Percentiles rank a stretch among this genome's conserved stretches.
phyloP scores from a whole-genome alignment of 1,140 invertebrate genomes.

The Drosophila rufa region DNA sequence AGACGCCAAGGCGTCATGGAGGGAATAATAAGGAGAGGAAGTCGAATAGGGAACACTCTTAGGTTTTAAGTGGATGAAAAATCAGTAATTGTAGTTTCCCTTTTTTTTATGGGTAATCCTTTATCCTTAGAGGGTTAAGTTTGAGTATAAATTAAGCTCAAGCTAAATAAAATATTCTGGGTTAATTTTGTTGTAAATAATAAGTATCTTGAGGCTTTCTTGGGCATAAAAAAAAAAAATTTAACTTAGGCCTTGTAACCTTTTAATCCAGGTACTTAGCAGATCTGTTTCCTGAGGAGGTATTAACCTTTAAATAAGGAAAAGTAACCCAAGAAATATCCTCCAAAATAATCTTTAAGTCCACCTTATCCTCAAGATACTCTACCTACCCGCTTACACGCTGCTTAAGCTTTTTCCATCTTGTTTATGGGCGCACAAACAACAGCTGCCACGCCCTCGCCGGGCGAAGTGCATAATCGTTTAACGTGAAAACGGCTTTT shows the following conservation, averaged over 20 bases:
- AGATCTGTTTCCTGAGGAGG: not conserved
- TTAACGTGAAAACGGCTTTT: slow-evolving; percentile 58
- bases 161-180: too few relatives aligned
- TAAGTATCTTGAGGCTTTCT: too few relatives aligned
- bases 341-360: not conserved
- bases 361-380: not conserved
- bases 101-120: not conserved
- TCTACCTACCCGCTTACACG: slow-evolving; percentile 8
- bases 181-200: too few relatives aligned
- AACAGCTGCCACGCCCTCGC: slow-evolving; percentile 14
- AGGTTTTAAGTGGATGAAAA: too few relatives aligned
- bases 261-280: too few relatives aligned
- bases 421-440: slow-evolving; percentile 27
- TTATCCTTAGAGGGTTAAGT: not conserved
- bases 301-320: too few relatives aligned
- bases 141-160: too few relatives aligned
- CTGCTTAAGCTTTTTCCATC: slow-evolving; percentile 37
- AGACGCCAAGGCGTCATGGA: slow-evolving; percentile 57
- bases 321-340: not conserved
- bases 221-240: too few relatives aligned
- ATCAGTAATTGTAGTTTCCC: too few relatives aligned
- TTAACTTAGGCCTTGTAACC: too few relatives aligned
- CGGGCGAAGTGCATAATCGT: slow-evolving; percentile 66
- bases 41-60: slow-evolving; percentile 17
- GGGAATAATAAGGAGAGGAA: not conserved